A percentile compares a stretch with the other conserved stretches of the same genome.
These are phyloP conservation scores for Scaptomyza tumidula DNA, from an alignment of 2,888 invertebrate species.

Conservation along the genomic window DNA sequence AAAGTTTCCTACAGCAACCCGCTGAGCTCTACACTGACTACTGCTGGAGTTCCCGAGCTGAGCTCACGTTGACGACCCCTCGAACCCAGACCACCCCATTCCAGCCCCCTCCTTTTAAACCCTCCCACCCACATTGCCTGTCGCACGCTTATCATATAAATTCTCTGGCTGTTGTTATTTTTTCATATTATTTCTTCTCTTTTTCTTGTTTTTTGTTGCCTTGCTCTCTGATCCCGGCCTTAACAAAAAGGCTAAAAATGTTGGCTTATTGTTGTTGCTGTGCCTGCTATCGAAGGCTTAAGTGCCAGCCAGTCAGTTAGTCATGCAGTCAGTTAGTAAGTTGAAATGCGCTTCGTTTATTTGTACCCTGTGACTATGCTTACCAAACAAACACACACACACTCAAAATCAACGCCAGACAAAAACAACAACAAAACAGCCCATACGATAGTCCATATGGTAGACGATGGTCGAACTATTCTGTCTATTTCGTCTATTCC, in stretches of 20 bases:
- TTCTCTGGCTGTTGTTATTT: constrained; percentile 61
- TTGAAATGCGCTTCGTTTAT: constrained; percentile 38
- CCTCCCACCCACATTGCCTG: constrained; percentile 27
- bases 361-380: constrained; percentile 26
- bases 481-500: not conserved
- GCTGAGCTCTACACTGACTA: constrained; percentile 39
- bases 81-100: not conserved
- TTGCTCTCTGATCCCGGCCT: constrained; percentile 60
- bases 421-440: constrained; percentile 59
- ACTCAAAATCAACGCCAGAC: constrained; percentile 41
- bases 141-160: constrained; percentile 76
- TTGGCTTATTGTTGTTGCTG: constrained; percentile 55
- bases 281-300: constrained; percentile 77
- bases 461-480: constrained; percentile 11
- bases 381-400: constrained; percentile 44
- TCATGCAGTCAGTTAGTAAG: constrained; percentile 49
- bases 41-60: constrained; percentile 33
- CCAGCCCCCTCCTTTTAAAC: no score
- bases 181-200: constrained; percentile 22
- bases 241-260: constrained; percentile 75
- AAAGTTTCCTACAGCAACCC: constrained; percentile 47
- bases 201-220: constrained; percentile 22
- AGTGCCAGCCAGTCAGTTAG: constrained; percentile 58
- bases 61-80: constrained; percentile 42
- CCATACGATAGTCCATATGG: constrained; percentile 16